phyloP scores from a whole-genome alignment of 2,888 invertebrate genomes.

The Agriopis leucophaearia region DNA sequence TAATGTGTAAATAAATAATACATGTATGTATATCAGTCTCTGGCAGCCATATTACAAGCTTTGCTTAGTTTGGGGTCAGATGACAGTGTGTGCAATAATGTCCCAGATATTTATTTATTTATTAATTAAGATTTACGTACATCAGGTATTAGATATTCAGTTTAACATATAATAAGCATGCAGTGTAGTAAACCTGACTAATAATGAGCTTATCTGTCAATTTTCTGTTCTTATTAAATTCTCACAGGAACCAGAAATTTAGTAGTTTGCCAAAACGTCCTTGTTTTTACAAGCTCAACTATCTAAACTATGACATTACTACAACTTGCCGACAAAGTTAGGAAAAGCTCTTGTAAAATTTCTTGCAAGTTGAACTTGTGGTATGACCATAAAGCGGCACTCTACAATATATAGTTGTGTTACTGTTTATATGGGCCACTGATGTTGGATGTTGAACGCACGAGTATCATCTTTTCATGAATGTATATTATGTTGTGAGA shows the following conservation, averaged over 20 bases:
- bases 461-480: slow-evolving; percentile 29
- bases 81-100: no score
- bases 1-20: no score
- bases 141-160: no score
- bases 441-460: slow-evolving; percentile 19
- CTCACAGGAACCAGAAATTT: not conserved
- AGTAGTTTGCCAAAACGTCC: not conserved
- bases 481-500: slow-evolving; percentile 24
- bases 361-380: slow-evolving; percentile 1
- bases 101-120: no score
- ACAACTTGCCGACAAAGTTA: not conserved
- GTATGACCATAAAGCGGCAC: slow-evolving; percentile 6
- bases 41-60: no score
- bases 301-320: not conserved
- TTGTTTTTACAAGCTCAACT: slow-evolving; percentile 2
- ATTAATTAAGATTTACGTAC: no score
- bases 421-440: slow-evolving; percentile 4
- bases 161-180: no score
- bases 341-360: slow-evolving; percentile 2
- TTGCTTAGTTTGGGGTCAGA: no score
- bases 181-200: no score
- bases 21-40: no score
- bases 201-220: no score
- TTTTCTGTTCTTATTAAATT: no score
- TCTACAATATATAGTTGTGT: not conserved